These are phyloP conservation scores for Equus quagga DNA, from an alignment of 2,113 vertebrate genomes.

Conservation along the genomic window DNA sequence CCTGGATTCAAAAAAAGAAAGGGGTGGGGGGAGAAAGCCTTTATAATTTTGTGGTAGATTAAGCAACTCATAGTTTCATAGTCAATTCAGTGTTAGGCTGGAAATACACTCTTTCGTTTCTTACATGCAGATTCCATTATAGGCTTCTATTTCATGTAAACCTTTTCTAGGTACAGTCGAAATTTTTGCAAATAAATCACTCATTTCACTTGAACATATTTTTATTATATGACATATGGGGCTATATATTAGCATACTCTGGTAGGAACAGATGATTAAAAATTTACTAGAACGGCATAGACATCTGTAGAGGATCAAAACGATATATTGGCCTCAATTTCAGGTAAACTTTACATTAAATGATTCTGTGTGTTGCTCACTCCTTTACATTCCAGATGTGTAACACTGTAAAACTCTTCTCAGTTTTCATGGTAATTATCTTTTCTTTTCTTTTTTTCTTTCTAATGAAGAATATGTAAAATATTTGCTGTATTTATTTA, in stretches of 20 bases:
- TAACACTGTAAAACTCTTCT: neutral
- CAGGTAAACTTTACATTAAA: slow-evolving; percentile 55
- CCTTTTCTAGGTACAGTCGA: neutral
- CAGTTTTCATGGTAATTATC: neutral
- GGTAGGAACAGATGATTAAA: neutral
- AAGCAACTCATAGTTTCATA: slow-evolving; percentile 26
- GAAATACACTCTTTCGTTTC: slow-evolving; percentile 8
- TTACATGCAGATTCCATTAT: slow-evolving; percentile 36
- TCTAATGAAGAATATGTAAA: neutral
- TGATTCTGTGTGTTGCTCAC: slow-evolving; percentile 65
- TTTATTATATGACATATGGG: slow-evolving; percentile 68
- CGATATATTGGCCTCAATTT: neutral
- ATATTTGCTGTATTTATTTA: neutral
- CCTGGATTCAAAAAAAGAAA: neutral
- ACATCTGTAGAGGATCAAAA: slow-evolving; percentile 55
- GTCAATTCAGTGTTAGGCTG: slow-evolving; percentile 11
- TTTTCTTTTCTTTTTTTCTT: neutral
- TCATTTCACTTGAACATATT: slow-evolving; percentile 32
- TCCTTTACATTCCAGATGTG: neutral
- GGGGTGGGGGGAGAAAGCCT: no score
- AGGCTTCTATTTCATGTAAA: slow-evolving; percentile 36
- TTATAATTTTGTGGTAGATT: slow-evolving; percentile 11
- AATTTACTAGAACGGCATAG: slow-evolving; percentile 57
- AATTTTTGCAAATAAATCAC: neutral
- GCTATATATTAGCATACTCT: slow-evolving; percentile 30